Base-by-base conservation (phyloP, 1,140 invertebrate species). In the Hydropsyche tenuis region DNA sequence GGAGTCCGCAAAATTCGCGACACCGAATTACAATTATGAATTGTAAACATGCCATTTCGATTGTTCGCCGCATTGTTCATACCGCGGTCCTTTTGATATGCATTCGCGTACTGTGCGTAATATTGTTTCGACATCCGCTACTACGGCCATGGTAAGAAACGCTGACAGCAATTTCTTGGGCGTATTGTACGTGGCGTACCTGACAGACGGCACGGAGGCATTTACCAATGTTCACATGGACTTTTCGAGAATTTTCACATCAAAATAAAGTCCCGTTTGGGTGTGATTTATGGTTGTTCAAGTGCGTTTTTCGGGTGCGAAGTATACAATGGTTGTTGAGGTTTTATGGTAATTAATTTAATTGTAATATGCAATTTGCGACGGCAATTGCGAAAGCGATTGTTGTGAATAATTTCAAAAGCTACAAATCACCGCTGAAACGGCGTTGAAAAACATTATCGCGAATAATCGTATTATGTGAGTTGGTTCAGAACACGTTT, bases 311-410 rank as follows among this genome's bases (percentile, higher is more conserved):
- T 37, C 30, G 30, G n/a, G n/a, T n/a, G n/a, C n/a, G n/a, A n/a
- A n/a, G n/a, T n/a, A n/a, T n/a, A 37, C 30, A 37, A 37, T 37
- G 30, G 3, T 6, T 11, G 56, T 12, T 23, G 56, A 25, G 56
- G 56, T 60, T 60, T 60, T 60, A 60, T 60, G 56, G 56, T 60
- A 60, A 60, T 60, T 23, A 1, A 22, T 22, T 9, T 56, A 60
- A 60, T 60, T 60, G 56, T 60, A 60, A 60, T 53, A 53, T 18
- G 48, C 48, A 18, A 53, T 60, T 60, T 25, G 56, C 56, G 5
- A 3, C 51, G 20, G 20, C 18, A 20, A 25, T 60, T 60, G 56
- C 56, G 22, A 25, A 60, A 60, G 7, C 56, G 56, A 60, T 60
- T 60, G 56, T 60, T 25, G 56, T 60, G 22, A 25, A 60, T 60